Base-by-base conservation (phyloP, 2,113 vertebrate genomes). In the Aegithalos caudatus region DNA sequence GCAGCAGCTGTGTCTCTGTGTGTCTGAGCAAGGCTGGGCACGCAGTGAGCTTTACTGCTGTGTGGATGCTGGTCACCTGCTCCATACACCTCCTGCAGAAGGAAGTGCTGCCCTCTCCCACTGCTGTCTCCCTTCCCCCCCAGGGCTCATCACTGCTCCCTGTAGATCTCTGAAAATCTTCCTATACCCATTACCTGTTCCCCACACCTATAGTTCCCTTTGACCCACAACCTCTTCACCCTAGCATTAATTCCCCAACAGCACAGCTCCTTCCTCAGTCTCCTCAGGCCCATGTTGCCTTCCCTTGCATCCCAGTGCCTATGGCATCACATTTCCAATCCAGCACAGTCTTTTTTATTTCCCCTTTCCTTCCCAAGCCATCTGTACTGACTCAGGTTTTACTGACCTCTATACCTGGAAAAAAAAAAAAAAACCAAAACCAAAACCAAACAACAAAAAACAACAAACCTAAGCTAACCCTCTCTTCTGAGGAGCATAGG, bases 51-150 rank as follows among this genome's bases (percentile, higher is more conserved):
- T 21, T 35, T 37, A 6, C 53, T 65, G 31, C 4, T 21, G 4
- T 21, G 38, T 5, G 45, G 73, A 21, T 70, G 40, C 7, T 3
- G 2, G 7, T 33, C 24, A 14, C 33, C 44, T 38, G 58, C 54
- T 10, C 83, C 1, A 0, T 14, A 45, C 19, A 62, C 22, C 70
- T 45, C 38, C 61, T 62, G 25, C 62, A 67, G 38, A n/a, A 40
- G 0, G 7, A 60, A 69, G 38, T 0, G 0, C 23, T 70, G 28
- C 16, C 12, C 42, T 28, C 15, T 72, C 61, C 53, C 45, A 35
- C 48, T 3, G 2, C 58, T 70, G 15, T 21, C 12, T 12, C 47
- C 8, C 16, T 14, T 38, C 14, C 3, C 1, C 0, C 0, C 7
- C 3, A 4, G 27, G 44, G 24, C 24, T 88, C 22, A 19, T 5